These are phyloP conservation scores for Xanthia icteritia DNA, from an alignment of 2,888 invertebrate species.

Conservation along the genomic window DNA sequence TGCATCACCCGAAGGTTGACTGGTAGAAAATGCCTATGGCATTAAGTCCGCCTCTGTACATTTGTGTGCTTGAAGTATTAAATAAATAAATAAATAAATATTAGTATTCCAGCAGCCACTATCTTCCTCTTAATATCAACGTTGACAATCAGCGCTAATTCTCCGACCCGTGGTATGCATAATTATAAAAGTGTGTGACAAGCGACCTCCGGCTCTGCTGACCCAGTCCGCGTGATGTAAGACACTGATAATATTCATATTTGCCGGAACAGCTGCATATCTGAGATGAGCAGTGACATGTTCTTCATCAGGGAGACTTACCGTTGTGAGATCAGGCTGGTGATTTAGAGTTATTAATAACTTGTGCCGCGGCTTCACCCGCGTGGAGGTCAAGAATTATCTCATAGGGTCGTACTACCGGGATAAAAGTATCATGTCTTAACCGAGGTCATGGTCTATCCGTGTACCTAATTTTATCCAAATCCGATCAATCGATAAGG, in stretches of 20 bases:
- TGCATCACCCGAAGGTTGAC: no score
- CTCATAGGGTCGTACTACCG: no score
- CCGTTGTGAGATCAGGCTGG: background rate
- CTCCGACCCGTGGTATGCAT: conserved; percentile 13
- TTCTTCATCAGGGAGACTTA: background rate
- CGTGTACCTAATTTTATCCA: no score
- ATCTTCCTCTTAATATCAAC: background rate
- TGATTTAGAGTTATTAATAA: background rate
- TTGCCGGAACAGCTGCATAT: background rate
- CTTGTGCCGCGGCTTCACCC: no score
- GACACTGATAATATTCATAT: conserved; percentile 31
- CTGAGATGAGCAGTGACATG: conserved; percentile 7
- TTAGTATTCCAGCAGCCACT: background rate
- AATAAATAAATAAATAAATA: no score
- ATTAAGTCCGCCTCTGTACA: no score
- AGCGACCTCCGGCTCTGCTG: conserved; percentile 20
- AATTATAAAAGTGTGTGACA: conserved; percentile 22
- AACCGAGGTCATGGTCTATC: no score
- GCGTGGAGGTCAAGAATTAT: no score
- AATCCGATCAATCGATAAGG: no score
- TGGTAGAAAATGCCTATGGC: no score
- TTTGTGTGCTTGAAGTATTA: no score
- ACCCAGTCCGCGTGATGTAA: conserved; percentile 38
- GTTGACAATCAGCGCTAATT: conserved; percentile 10
- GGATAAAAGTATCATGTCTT: no score